Base-by-base conservation (phyloP, 1,140 invertebrate genomes). In the Orchestia grillus region DNA sequence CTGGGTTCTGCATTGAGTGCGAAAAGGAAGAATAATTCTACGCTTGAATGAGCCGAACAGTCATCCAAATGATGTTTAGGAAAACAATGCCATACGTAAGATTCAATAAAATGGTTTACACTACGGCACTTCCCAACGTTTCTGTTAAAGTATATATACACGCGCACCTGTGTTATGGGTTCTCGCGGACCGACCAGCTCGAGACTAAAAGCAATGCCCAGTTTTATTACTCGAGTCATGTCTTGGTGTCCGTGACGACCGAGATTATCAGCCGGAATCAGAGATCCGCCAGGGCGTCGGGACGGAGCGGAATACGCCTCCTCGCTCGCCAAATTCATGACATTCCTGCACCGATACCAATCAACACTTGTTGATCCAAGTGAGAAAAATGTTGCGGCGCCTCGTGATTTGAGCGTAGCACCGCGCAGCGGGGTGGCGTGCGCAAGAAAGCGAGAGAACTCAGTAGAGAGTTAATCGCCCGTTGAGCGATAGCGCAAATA, bases 401-500 rank as follows among this genome's bases (percentile, higher is more conserved):
- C 44, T 94, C 92, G 62, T 77, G 88, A 90, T 90, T 41, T 90
- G n/a, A 42, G 43, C 88, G 15, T 90, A 36, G 41, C 28, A 11
- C 88, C 43, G 23, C 88, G 36, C 88, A 42, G 88, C 41, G 88
- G 88, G 88, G 88, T 36, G 87, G 87, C 87, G 36, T 15, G 87
- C 43, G 41, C n/a, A 43, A 90, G 88, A 90, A 90, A 90, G 43
- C n/a, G 43, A 94, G 43, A 42, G 43, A 44, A 44, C 92, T n/a
- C 44, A 44, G 92, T 42, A 90, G 44, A 42, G 92, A 47, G 92
- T 47, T 94, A 94, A 94, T 47, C 28, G 36, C 92, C 43, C 44
- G n/a, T 44, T 94, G 92, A 94, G 92, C 44, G 92, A 94, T 94
- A 47, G 92, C 92, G 92, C 92, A 94, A 94, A 94, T 94, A 94